These are phyloP conservation scores for Drosophila ercepeae DNA, from an alignment of 1,140 invertebrate genomes.

Conservation along the genomic window DNA sequence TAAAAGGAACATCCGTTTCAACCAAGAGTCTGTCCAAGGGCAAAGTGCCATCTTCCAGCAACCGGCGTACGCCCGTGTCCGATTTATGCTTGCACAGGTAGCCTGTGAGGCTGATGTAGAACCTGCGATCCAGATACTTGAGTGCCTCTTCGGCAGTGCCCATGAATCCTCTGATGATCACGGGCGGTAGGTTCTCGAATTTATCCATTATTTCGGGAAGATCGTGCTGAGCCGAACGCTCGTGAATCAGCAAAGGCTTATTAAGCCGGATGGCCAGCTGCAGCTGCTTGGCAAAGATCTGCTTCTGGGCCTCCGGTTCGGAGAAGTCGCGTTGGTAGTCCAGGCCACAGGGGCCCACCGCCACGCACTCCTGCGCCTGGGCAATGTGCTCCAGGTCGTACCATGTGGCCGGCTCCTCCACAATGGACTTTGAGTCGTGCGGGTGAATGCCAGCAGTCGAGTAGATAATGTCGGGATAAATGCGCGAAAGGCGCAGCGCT, in stretches of 20 bases:
- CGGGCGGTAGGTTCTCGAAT: slow-evolving; percentile 88
- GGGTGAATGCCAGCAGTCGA: slow-evolving; percentile 98
- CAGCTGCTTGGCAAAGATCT: slow-evolving; percentile 95
- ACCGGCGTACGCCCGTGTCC: slow-evolving; percentile 93
- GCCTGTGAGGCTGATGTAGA: slow-evolving; percentile 94
- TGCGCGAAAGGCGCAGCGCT: slow-evolving; percentile 92
- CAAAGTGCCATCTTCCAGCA: slow-evolving; percentile 91
- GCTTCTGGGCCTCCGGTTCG: slow-evolving; percentile 92
- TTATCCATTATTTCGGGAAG: slow-evolving; percentile 87
- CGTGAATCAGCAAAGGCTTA: slow-evolving; percentile 96
- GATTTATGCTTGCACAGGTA: slow-evolving; percentile 90
- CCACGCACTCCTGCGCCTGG: slow-evolving; percentile 94
- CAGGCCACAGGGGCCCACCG: slow-evolving; percentile 96
- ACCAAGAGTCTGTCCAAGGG: slow-evolving; percentile 93
- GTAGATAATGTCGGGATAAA: slow-evolving; percentile 95
- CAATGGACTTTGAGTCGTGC: slow-evolving; percentile 97
- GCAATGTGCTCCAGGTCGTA: slow-evolving; percentile 90
- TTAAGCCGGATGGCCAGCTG: slow-evolving; percentile 93
- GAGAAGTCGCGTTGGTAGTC: slow-evolving; percentile 98
- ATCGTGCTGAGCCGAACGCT: slow-evolving; percentile 94
- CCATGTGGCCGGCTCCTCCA: slow-evolving; percentile 89
- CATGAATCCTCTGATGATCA: slow-evolving; percentile 97
- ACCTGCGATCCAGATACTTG: slow-evolving; percentile 93
- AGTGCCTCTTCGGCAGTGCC: slow-evolving; percentile 93
- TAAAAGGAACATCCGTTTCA: slow-evolving; percentile 97